Evolutionary conservation across 37 sponge, comb jelly and placozoan genomes (phyloP).

Genomic region (Aplysina aerophoba): DNA sequence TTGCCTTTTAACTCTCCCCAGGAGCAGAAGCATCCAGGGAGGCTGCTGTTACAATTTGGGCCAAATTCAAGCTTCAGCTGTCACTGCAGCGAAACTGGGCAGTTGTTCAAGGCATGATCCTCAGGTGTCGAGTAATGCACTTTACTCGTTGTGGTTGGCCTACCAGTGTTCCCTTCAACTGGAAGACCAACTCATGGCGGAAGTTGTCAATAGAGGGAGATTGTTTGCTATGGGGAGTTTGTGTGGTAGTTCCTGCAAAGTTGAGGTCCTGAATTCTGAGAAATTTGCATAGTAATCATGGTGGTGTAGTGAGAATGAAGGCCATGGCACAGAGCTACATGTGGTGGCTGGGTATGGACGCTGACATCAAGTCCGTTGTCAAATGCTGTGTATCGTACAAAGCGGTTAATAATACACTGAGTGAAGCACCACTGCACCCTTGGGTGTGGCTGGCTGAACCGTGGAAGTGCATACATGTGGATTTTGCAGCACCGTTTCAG

Average conservation of each 20-base stretch:
- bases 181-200: neutral
- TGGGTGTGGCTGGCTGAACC: constrained; percentile 16
- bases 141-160: constrained; percentile 21
- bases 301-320: constrained; percentile 16
- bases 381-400: neutral
- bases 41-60: constrained; percentile 15
- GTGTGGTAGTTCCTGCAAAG: constrained; percentile 9
- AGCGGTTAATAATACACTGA: neutral
- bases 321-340: constrained; percentile 9
- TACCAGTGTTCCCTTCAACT: neutral
- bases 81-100: neutral
- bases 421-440: constrained; percentile 16
- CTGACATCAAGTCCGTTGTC: neutral
- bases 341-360: constrained; percentile 21
- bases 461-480: constrained; percentile 16
- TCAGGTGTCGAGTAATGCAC: neutral
- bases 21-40: neutral
- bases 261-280: neutral
- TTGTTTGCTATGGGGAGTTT: neutral
- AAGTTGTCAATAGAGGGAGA: constrained; percentile 9
- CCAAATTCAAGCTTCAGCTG: neutral
- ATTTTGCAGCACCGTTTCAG: constrained; percentile 19
- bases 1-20: neutral
- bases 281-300: constrained; percentile 1
- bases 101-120: neutral